A percentile compares a stretch with the other conserved stretches of the same genome.
Conservation (phyloP, 2,888 invertebrate species). For the Cantharis rufa region DNA sequence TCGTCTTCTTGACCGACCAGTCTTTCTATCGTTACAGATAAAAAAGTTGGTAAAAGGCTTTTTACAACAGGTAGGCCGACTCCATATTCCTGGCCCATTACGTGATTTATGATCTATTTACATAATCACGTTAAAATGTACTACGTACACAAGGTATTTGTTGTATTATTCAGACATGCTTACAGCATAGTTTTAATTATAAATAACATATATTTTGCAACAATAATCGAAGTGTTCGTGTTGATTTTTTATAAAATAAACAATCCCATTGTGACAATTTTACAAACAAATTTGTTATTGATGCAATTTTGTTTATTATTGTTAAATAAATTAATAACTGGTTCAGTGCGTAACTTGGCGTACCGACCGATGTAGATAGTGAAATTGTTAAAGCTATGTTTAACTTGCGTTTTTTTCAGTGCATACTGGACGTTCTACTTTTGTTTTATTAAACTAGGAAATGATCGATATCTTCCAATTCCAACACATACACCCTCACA, state of each 20-base stretch:
- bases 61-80: neutral
- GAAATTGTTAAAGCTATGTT: slow-evolving; percentile 11
- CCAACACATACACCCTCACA: no score
- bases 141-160: neutral
- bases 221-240: neutral
- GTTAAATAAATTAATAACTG: neutral
- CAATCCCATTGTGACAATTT: neutral
- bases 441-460: neutral
- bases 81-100: neutral
- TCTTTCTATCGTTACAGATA: neutral
- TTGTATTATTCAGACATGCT: neutral
- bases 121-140: neutral
- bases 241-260: neutral
- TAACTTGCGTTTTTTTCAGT: slow-evolving; percentile 13
- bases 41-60: neutral
- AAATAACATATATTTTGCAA: neutral
- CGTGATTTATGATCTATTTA: neutral
- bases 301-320: neutral
- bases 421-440: neutral
- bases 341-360: neutral
- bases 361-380: slow-evolving; percentile 7
- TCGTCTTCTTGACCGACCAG: neutral
- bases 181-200: neutral
- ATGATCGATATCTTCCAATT: neutral
- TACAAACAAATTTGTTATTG: neutral